These are phyloP conservation scores for Onychorhynchus coronatus DNA, from an alignment of 2,113 vertebrate species.

Conservation along the genomic window DNA sequence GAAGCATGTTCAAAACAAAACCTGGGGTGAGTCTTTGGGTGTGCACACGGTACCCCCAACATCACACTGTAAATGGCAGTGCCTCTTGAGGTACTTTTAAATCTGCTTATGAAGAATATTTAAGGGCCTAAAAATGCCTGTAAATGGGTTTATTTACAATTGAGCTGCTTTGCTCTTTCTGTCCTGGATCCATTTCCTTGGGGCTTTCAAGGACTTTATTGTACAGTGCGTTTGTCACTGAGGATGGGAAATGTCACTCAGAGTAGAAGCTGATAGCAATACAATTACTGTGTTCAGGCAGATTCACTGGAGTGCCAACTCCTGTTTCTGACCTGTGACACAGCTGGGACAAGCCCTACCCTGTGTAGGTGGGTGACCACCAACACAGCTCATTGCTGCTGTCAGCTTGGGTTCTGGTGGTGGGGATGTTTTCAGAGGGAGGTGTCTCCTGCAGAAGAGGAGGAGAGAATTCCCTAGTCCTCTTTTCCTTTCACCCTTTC, in stretches of 20 bases:
- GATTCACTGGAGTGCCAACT: not conserved
- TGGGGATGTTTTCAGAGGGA: not conserved
- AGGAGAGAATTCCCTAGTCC: not conserved
- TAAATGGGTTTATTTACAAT: not conserved
- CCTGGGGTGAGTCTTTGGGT: not conserved
- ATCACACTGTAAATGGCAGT: not conserved
- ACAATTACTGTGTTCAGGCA: not conserved
- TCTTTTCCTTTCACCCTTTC: not conserved
- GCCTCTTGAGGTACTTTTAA: not conserved
- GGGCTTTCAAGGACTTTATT: not conserved
- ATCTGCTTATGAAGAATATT: not conserved
- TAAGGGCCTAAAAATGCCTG: not conserved
- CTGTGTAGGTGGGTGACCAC: not conserved
- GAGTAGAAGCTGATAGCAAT: not conserved
- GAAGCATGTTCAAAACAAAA: not conserved
- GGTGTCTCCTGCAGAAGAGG: not conserved
- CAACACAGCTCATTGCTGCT: not conserved
- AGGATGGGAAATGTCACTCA: not conserved
- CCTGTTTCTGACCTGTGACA: not conserved
- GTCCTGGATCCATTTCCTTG: not conserved
- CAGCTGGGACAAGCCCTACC: not conserved
- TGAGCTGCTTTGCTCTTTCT: not conserved
- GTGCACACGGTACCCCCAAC: not conserved
- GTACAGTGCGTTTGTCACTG: not conserved
- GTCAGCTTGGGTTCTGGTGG: not conserved